Percentiles rank a stretch among this genome's conserved stretches.
Conservation (phyloP, 2,888 invertebrate genomes). For the Xylocampa areola region DNA sequence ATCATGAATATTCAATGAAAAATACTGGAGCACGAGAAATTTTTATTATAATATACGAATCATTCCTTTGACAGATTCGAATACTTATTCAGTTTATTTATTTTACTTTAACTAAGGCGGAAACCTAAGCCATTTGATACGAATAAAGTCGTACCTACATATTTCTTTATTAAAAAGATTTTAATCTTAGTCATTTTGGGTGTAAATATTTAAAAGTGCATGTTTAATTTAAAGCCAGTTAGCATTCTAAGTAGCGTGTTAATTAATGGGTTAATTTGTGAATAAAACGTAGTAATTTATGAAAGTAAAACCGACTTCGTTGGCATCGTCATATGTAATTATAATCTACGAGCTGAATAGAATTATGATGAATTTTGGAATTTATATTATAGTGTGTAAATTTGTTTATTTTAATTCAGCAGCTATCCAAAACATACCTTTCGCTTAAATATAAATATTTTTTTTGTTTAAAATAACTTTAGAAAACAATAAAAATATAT, state of each 20-base stretch:
- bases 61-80: slow-evolving; percentile 28
- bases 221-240: slow-evolving; percentile 5
- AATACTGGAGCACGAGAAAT: slow-evolving; percentile 30
- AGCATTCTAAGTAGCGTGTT: slow-evolving; percentile 4
- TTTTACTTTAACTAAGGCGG: slow-evolving; percentile 20
- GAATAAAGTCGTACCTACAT: slow-evolving; percentile 1
- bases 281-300: too few species aligned
- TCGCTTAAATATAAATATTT: not conserved
- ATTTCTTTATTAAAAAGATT: not conserved
- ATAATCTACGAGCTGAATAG: too few species aligned
- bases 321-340: too few species aligned
- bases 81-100: slow-evolving; percentile 5
- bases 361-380: too few species aligned
- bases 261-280: slow-evolving; percentile 9
- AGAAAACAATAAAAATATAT: too few species aligned
- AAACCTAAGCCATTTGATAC: not conserved
- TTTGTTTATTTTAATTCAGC: too few species aligned
- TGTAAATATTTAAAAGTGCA: slow-evolving; percentile 14
- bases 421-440: too few species aligned
- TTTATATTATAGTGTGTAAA: too few species aligned
- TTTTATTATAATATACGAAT: slow-evolving; percentile 25
- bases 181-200: slow-evolving; percentile 9
- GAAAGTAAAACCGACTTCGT: too few species aligned
- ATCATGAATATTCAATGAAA: slow-evolving; percentile 46
- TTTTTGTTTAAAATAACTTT: not conserved